phyloP scores from a whole-genome alignment of 2,113 vertebrate genomes.

The Hemicordylus capensis region DNA sequence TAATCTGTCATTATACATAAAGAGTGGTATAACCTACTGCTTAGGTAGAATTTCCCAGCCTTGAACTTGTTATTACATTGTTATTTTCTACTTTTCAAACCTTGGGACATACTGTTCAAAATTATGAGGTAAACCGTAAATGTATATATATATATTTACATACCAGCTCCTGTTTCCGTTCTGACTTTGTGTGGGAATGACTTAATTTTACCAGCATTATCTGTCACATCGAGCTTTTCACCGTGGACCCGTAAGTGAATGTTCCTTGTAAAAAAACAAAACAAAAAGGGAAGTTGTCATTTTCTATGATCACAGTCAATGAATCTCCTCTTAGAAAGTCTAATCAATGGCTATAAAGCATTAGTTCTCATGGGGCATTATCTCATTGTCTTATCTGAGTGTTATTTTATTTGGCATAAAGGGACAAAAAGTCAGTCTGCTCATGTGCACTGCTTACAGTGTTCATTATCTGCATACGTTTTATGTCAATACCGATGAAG shows the following conservation, averaged over 20 bases:
- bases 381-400: not conserved
- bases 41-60: not conserved
- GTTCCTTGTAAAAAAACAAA: slow-evolving; percentile 50
- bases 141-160: slow-evolving; percentile 23
- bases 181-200: slow-evolving; percentile 21
- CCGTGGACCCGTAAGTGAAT: slow-evolving; percentile 32
- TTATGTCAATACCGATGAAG: too few relatives aligned
- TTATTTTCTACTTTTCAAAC: not conserved
- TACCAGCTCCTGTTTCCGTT: slow-evolving; percentile 45
- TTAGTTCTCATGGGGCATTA: not conserved
- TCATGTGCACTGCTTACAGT: not conserved
- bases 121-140: not conserved
- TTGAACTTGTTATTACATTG: too few relatives aligned
- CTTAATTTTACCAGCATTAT: slow-evolving; percentile 46
- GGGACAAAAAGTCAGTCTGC: not conserved
- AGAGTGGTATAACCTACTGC: not conserved
- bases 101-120: not conserved
- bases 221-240: slow-evolving; percentile 7
- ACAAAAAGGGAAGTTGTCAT: not conserved
- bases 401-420: not conserved
- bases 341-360: not conserved
- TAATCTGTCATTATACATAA: not conserved
- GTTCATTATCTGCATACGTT: not conserved
- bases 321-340: rapidly evolving
- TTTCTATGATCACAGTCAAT: not conserved